Conservation (phyloP, 1,140 invertebrate species). For the Drosophila pandora region DNA sequence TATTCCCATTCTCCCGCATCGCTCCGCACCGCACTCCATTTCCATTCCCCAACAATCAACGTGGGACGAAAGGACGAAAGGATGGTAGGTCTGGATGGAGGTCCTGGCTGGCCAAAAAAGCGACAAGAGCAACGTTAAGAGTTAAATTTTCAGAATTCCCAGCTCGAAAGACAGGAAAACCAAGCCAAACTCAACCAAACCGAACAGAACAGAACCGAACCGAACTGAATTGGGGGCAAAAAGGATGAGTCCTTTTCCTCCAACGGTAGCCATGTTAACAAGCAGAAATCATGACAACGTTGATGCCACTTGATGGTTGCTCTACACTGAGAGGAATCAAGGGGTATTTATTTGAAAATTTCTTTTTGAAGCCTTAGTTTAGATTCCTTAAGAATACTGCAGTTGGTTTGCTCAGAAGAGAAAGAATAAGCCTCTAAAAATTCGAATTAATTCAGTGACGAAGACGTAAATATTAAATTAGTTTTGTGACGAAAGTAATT, state of each 20-base stretch:
- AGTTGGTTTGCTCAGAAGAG: no score
- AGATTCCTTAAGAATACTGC: no score
- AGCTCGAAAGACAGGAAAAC: slow-evolving; percentile 77
- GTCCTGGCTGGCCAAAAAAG: slow-evolving; percentile 41
- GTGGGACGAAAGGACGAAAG: no score
- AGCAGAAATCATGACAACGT: slow-evolving; percentile 80
- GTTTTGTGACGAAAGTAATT: not conserved
- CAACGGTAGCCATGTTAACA: slow-evolving; percentile 79
- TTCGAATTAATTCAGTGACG: no score
- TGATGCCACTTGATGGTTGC: slow-evolving; percentile 72
- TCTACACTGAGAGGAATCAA: slow-evolving; percentile 5
- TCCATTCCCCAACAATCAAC: slow-evolving; percentile 25
- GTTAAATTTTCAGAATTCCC: slow-evolving; percentile 81
- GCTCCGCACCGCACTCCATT: not conserved
- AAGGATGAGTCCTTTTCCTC: slow-evolving; percentile 16
- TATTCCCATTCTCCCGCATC: not conserved
- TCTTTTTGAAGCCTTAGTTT: not conserved
- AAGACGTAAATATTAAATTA: not conserved
- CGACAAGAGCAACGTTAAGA: slow-evolving; percentile 60
- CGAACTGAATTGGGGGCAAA: slow-evolving; percentile 14
- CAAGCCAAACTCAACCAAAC: slow-evolving; percentile 23
- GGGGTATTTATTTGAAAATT: not conserved
- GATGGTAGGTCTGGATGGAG: no score
- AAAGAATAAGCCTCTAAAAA: not conserved
- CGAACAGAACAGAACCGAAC: slow-evolving; percentile 26